Base-by-base conservation (phyloP, 2,113 vertebrate genomes). In the Oreotragus oreotragus region DNA sequence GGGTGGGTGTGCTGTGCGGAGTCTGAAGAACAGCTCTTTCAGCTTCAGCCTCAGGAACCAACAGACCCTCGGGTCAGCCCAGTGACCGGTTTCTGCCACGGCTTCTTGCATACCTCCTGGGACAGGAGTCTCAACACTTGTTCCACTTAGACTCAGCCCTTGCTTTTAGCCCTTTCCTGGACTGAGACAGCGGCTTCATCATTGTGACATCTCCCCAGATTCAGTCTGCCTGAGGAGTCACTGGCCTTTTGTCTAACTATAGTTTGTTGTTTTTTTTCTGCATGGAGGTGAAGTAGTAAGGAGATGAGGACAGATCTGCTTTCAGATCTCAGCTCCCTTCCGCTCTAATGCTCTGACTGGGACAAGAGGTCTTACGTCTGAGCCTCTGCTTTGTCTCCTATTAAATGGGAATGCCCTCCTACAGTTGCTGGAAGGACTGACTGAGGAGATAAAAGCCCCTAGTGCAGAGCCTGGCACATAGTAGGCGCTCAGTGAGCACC, bases 1-100 rank as follows among this genome's bases (percentile, higher is more conserved):
- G 30, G 4, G 43, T 12, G 3, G 11, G 7, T 1, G 27, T 0
- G 10, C 30, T 57, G 43, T 45, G 3, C 3, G 21, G 70, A 21
- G 39, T 19, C 43, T 84, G 55, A 62, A 73, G 33, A 73, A 23
- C 2, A 80, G 79, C n/a, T 66, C 30, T 49, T 62, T 27, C 0
- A 5, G 15, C 64, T 30, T 70, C 66, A 58, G 88, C 70, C 43
- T 27, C 33, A 7, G 55, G 92, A 70, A 16, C 36, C 58, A 55
- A 13, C 4, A 30, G 57, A 55, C 39, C 77, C 30, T 58, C 0
- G 1, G 15, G 21, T 60, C 80, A 39, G 30, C 33, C 55, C 36
- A 43, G 58, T 36, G n/a, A 28, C 39, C 1, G 0, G 7, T 36
- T 39, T 36, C 27, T 66, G 23, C 12, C 64, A 36, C 17, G 2